Evolutionary conservation across 2,113 vertebrate genomes (phyloP), one percentile per base, ranked within the genome.

Genomic region (Neomonachus schauinslandi): DNA sequence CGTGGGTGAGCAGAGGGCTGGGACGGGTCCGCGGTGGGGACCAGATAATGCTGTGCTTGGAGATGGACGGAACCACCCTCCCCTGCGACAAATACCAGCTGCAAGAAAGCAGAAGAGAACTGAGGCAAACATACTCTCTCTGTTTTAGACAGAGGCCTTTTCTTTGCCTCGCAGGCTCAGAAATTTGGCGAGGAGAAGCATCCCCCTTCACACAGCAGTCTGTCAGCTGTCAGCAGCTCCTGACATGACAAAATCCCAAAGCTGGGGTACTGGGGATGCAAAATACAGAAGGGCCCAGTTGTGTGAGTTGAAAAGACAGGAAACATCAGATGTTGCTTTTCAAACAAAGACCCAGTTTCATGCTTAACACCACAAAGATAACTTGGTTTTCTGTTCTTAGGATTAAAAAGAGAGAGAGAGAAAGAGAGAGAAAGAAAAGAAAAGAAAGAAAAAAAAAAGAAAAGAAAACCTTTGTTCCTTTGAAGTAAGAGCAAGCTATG

Each of bases 331-430:
- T 93, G 91, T 94, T 98, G 79, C 98, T 98, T 98, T 98, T 98
- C 98, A 98, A 98, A 98, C 95, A 99, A 98, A 98, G 96, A 96
- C 85, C 95, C 63, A 82, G 96, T 98, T 98, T 98, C 94, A 97
- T 89, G 86, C 96, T 98, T 97, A 98, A 21, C 51, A 97, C 88
- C 97, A 98, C 97, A 98, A 98, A 98, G 98, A 98, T 98, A 98
- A 96, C 96, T 97, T 91, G 88, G 82, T 19, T 97, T 98, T 98
- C 89, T 95, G 90, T 98, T 98, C 97, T 97, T 96, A 93, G 77
- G 93, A 92, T 55, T 97, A 28, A 90, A 80, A 95, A 95, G 51
- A 42, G 39, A 39, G 39, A 85, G 57, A 1, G 4, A 26, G 76
- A 1, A 36, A 28, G 24, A 7, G 53, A 33, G 15, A 15, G 28